These are phyloP conservation scores for Gulo gulo DNA, from an alignment of 2,113 vertebrate genomes.

Conservation along the genomic window DNA sequence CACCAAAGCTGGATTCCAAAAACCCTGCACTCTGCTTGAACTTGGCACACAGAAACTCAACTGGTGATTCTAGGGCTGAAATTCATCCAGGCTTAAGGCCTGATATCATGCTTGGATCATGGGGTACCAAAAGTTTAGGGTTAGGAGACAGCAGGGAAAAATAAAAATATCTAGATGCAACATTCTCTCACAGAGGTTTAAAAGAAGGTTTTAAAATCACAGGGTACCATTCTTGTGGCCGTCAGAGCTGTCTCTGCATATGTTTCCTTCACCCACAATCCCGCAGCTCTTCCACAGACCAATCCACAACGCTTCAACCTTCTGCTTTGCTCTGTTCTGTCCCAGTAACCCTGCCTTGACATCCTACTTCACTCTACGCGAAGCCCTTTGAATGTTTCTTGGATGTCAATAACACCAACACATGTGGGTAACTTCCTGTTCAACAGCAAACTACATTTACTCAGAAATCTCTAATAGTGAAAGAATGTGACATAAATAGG, in stretches of 20 bases:
- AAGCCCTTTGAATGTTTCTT: background rate
- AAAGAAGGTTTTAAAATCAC: background rate
- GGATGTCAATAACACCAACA: background rate
- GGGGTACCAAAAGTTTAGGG: constrained; percentile 48
- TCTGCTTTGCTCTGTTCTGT: background rate
- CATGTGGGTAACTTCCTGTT: background rate
- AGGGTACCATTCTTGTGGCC: background rate
- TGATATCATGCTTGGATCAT: constrained; percentile 77
- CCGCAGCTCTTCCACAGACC: no score
- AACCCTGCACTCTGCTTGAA: constrained; percentile 87
- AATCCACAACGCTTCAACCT: fast-evolving
- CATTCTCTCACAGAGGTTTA: background rate
- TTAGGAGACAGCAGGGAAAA: constrained; percentile 52
- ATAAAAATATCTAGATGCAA: constrained; percentile 63
- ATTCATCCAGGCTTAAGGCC: constrained; percentile 69
- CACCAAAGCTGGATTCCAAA: constrained; percentile 78
- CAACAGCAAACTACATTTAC: background rate
- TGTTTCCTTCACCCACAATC: fast-evolving
- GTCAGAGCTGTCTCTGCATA: fast-evolving
- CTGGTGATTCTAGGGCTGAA: constrained; percentile 76
- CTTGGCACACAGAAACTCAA: constrained; percentile 81
- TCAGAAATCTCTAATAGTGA: background rate
- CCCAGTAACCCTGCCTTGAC: background rate
- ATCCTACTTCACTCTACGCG: background rate
- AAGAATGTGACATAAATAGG: background rate